Evolutionary conservation across 1,140 invertebrate species (phyloP).

Genomic region (Leguminivora glycinivorella): DNA sequence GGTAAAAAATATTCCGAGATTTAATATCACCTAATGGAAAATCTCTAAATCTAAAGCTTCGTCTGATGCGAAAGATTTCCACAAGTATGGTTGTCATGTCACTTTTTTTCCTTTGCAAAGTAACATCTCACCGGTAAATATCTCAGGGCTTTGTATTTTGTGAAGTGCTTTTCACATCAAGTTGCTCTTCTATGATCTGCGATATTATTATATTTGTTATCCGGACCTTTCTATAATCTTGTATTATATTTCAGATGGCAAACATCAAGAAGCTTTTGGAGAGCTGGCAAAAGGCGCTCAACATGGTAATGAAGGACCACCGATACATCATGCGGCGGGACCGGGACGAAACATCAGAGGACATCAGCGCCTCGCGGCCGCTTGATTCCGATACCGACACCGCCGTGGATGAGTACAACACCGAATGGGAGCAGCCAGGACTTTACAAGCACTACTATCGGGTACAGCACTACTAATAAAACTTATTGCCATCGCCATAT

Average conservation of each 20-base stretch:
- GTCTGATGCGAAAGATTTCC: no score
- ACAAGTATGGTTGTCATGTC: no score
- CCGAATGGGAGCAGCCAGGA: conserved; percentile 48
- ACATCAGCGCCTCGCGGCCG: conserved; percentile 56
- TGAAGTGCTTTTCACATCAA: no score
- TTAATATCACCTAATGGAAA: neutral
- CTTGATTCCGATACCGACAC: conserved; percentile 55
- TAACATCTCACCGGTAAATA: no score
- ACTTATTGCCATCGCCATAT: no score
- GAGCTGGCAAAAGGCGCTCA: conserved; percentile 65
- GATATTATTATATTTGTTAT: neutral
- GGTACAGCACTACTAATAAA: neutral
- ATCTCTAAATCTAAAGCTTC: neutral
- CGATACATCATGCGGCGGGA: conserved; percentile 44
- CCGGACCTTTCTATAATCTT: neutral
- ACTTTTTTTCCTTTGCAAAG: no score
- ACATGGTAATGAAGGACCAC: conserved; percentile 63
- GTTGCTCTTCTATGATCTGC: no score
- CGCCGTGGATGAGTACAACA: conserved; percentile 49
- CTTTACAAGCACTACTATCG: conserved; percentile 33
- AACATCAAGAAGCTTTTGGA: conserved; percentile 64
- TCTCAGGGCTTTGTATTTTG: no score
- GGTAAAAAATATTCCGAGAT: conserved; percentile 36
- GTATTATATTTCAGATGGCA: conserved; percentile 56
- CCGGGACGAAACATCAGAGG: conserved; percentile 51